phyloP scores from a whole-genome alignment of 2,113 vertebrate species.

The Entelurus aequoreus region DNA sequence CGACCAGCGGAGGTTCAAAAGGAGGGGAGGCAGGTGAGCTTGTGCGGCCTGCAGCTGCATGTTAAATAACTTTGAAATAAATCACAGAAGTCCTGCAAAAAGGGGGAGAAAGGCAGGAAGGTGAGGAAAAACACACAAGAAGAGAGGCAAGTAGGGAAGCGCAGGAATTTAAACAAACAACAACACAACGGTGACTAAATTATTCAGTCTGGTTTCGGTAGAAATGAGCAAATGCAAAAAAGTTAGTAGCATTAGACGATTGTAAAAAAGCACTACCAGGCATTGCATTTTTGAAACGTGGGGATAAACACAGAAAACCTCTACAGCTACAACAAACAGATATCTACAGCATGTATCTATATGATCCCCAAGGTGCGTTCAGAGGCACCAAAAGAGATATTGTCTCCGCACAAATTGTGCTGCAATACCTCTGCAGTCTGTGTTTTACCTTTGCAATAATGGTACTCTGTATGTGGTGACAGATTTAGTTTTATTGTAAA shows the following conservation, averaged over 20 bases:
- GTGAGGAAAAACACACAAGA: slow-evolving; percentile 18
- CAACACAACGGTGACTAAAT: not conserved
- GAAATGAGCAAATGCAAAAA: not conserved
- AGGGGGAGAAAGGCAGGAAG: slow-evolving; percentile 12
- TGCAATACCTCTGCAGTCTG: not conserved
- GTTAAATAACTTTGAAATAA: slow-evolving; percentile 62
- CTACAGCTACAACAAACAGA: slow-evolving; percentile 15
- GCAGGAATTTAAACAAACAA: slow-evolving; percentile 7
- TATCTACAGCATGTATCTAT: slow-evolving; percentile 11
- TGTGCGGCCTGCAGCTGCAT: slow-evolving; percentile 63
- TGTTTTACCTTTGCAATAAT: not conserved
- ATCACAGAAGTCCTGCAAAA: slow-evolving; percentile 45
- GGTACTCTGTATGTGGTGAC: not conserved
- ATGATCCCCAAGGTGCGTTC: slow-evolving; percentile 33
- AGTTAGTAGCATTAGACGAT: too few relatives aligned
- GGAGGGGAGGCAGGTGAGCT: slow-evolving; percentile 69
- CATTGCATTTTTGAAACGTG: slow-evolving; percentile 10
- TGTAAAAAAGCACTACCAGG: not conserved
- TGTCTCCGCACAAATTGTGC: not conserved
- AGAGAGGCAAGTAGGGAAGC: slow-evolving; percentile 1
- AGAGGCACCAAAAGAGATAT: slow-evolving; percentile 44
- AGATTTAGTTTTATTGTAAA: not conserved
- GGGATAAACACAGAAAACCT: slow-evolving; percentile 5
- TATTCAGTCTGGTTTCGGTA: not conserved
- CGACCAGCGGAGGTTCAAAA: slow-evolving; percentile 63